Percentiles rank a stretch among this genome's conserved stretches.
Conservation (phyloP, 2,113 vertebrate species). For the Ptilonorhynchus violaceus region DNA sequence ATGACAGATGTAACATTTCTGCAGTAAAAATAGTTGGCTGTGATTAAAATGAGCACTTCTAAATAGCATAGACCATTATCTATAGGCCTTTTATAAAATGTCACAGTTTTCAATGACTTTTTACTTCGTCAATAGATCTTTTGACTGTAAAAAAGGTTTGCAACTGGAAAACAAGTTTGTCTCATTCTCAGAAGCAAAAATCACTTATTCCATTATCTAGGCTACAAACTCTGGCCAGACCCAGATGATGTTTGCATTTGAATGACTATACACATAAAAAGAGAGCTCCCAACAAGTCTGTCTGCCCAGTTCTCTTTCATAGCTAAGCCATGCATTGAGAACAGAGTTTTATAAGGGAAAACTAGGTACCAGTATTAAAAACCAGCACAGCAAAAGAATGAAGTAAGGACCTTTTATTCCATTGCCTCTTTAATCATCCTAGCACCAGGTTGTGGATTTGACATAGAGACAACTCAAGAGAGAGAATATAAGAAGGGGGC, state of each 20-base stretch:
- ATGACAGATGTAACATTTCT: neutral
- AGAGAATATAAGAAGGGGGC: neutral
- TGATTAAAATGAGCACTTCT: neutral
- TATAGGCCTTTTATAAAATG: neutral
- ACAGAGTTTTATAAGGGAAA: neutral
- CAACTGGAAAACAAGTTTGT: neutral
- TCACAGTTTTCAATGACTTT: neutral
- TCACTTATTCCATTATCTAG: constrained; percentile 27
- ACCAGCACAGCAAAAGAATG: neutral
- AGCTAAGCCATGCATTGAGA: neutral
- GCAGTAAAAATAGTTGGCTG: neutral
- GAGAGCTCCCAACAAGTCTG: neutral
- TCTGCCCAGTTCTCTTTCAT: neutral
- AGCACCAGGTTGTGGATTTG: neutral
- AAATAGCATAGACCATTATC: neutral
- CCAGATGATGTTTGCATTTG: neutral
- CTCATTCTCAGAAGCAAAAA: constrained; percentile 15
- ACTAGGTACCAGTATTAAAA: neutral
- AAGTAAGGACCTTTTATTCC: neutral
- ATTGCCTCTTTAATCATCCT: neutral
- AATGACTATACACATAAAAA: neutral
- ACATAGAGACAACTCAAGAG: neutral
- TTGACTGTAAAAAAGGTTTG: neutral
- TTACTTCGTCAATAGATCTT: constrained; percentile 15
- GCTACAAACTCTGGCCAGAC: neutral